Conservation (phyloP, 1,140 invertebrate species). For the Chrysopa pallens region DNA sequence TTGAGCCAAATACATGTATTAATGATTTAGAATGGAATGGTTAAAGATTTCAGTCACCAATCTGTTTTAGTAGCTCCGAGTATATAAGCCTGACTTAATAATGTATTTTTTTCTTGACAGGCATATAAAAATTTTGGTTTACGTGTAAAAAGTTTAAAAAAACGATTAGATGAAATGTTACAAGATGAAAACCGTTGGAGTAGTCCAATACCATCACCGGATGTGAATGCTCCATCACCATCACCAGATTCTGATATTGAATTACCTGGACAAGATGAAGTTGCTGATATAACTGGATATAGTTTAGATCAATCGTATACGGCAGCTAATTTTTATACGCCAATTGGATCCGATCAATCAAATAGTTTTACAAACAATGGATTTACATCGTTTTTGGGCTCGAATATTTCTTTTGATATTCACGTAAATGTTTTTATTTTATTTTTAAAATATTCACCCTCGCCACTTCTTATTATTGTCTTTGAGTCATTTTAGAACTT, state of each 20-base stretch:
- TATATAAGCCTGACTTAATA: neutral
- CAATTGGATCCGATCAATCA: conserved; percentile 9
- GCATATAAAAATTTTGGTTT: conserved; percentile 84
- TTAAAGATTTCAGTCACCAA: too few species aligned
- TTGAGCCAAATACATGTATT: too few species aligned
- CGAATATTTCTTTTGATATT: conserved; percentile 21
- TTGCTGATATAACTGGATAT: neutral
- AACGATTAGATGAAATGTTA: conserved; percentile 63
- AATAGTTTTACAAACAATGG: conserved; percentile 15
- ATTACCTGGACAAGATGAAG: conserved; percentile 33
- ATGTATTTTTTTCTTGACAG: conserved; percentile 25
- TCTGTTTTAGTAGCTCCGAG: too few species aligned
- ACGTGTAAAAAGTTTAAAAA: conserved; percentile 66
- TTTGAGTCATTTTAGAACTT: neutral
- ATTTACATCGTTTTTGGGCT: conserved; percentile 23
- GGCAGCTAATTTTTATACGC: conserved; percentile 18
- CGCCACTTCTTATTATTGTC: too few species aligned
- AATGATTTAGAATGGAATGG: too few species aligned
- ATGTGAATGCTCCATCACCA: conserved; percentile 66
- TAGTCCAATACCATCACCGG: conserved; percentile 52
- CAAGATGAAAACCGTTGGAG: conserved; percentile 37
- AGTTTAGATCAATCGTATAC: neutral
- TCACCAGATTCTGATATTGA: conserved; percentile 63
- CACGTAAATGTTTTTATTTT: conserved; percentile 13
- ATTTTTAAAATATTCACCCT: too few species aligned